Percentiles rank a stretch among this genome's conserved stretches.
phyloP scores from a whole-genome alignment of 1,140 invertebrate genomes.

The Dermatophagoides farinae region DNA sequence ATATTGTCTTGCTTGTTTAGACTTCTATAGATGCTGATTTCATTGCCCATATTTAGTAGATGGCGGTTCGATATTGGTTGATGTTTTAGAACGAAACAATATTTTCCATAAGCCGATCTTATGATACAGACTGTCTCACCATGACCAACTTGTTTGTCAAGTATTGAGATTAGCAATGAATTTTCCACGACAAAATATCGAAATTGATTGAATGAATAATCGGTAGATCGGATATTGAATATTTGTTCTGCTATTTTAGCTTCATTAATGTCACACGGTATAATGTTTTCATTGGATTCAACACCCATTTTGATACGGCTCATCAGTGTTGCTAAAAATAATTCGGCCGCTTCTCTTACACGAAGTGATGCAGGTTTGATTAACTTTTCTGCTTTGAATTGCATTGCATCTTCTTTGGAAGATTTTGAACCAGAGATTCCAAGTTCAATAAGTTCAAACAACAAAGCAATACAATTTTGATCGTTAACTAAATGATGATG shows the following conservation, averaged over 20 bases:
- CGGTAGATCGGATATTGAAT: background rate
- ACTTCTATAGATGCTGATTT: background rate
- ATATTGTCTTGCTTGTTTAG: background rate
- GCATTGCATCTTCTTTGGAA: conserved; percentile 27
- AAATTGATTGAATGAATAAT: conserved; percentile 11
- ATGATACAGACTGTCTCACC: conserved; percentile 33
- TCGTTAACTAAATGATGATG: conserved; percentile 59
- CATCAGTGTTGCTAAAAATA: conserved; percentile 46
- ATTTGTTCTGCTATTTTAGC: conserved; percentile 9
- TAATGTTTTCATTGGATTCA: conserved; percentile 15
- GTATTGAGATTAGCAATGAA: conserved; percentile 58
- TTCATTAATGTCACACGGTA: conserved; percentile 14
- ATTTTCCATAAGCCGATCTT: conserved; percentile 69
- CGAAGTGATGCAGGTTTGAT: conserved; percentile 85
- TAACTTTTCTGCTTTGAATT: conserved; percentile 78
- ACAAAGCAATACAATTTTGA: conserved; percentile 69
- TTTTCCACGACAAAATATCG: conserved; percentile 73
- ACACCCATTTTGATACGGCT: conserved; percentile 14
- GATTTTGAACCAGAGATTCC: conserved; percentile 88
- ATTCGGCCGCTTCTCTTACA: conserved; percentile 84
- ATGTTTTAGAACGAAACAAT: conserved; percentile 79
- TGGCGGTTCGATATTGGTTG: conserved; percentile 3
- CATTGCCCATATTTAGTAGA: background rate
- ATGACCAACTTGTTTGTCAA: conserved; percentile 44
- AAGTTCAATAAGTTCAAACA: conserved; percentile 87